phyloP scores from a whole-genome alignment of 2,797 vertebrate genomes.

The Melanotaenia boesemani region DNA sequence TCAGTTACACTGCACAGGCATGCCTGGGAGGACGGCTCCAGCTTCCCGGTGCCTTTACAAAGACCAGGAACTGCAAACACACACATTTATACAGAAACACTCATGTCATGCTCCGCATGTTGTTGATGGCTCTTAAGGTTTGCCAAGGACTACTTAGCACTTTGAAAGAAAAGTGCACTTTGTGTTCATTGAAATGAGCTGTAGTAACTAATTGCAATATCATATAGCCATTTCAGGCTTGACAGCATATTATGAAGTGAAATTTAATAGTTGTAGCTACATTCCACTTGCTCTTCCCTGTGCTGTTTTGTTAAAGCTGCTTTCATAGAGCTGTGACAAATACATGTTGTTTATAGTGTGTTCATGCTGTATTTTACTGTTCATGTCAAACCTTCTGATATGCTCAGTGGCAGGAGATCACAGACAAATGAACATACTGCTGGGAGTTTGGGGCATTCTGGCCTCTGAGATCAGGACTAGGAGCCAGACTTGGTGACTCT shows the following conservation, averaged over 20 bases:
- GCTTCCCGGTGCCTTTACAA: constrained; percentile 80
- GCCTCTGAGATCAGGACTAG: constrained; percentile 55
- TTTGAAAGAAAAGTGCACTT: constrained; percentile 57
- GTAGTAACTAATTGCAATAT: constrained; percentile 56
- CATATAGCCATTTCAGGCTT: constrained; percentile 32
- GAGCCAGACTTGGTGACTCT: constrained; percentile 56
- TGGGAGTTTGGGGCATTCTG: constrained; percentile 48
- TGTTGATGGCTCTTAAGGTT: constrained; percentile 69
- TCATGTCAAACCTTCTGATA: constrained; percentile 44
- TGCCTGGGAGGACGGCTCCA: constrained; percentile 78
- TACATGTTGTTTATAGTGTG: constrained; percentile 11
- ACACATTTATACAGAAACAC: constrained; percentile 56
- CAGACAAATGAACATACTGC: constrained; percentile 47
- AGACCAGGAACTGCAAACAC: constrained; percentile 79
- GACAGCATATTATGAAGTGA: constrained; percentile 41
- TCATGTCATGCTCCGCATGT: constrained; percentile 68
- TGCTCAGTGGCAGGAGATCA: constrained; percentile 56
- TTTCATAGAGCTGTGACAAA: constrained; percentile 18
- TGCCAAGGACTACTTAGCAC: constrained; percentile 63
- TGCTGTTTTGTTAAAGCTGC: constrained; percentile 4
- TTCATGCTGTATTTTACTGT: constrained; percentile 26
- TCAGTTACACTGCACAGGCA: constrained; percentile 87
- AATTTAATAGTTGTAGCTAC: constrained; percentile 41
- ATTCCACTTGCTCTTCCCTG: constrained; percentile 24
- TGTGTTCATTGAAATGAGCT: constrained; percentile 48